Evolutionary conservation across 1,140 invertebrate species (phyloP), one percentile per base, ranked within the genome.

Genomic region (Plectrocnemia conspersa): DNA sequence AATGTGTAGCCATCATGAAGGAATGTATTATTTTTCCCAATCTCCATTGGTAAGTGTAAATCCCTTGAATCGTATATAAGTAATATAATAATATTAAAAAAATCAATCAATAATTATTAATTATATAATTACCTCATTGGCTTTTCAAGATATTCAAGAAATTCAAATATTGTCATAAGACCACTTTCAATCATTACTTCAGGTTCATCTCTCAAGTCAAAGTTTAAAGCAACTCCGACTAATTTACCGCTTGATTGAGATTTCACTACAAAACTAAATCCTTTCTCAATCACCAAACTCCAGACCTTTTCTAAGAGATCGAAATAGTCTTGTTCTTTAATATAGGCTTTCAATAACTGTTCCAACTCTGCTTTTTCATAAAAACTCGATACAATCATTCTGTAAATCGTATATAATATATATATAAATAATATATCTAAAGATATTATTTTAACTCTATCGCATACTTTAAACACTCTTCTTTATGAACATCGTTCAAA

Each of bases 1-100:
- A 70, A 50, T 78, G 76, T 1, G 88, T 91, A 2, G 81, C 84
- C 86, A 91, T 89, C 88, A 92, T 91, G 62, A 86, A 89, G n/a
- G 81, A 84, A 64, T 91, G 87, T 0, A 90, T 72, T 35, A 91
- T 79, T 65, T 84, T 75, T 10, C 86, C 85, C 66, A n/a, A 79
- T 76, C 9, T 80, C 83, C 56, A 75, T 70, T 0, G 84, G 84
- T 13, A 89, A 64, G 58, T 77, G 73, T 11, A 70, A 72, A 29
- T 83, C 80, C 50, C 82, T 79, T 27, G 45, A 64, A 61, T 21
- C 29, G 18, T 35, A 45, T 21, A 23, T 45, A 45, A n/a, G 15
- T 45, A 45, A 45, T 45, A 6, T 40, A 13, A 15, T 40, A 13
- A 40, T 6, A 7, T 7, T 29, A 29, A 29, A 29, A 7, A 6